Conservation (phyloP, 1,140 invertebrate species). For the Drosophila auraria region DNA sequence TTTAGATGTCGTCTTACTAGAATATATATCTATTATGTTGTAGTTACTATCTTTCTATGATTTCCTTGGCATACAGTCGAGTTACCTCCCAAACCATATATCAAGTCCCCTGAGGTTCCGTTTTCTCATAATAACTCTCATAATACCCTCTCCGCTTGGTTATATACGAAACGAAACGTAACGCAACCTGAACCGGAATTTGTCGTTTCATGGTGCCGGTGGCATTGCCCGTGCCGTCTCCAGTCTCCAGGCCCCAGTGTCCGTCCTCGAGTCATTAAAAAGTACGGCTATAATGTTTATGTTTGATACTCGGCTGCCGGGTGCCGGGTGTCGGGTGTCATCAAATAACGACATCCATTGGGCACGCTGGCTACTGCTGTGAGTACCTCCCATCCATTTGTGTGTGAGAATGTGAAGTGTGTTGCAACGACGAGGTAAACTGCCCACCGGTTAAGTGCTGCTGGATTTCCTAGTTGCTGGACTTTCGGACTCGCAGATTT, state of each 20-base stretch:
- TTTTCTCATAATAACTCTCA: background rate
- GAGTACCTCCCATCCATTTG: background rate
- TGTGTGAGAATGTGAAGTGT: constrained; percentile 12
- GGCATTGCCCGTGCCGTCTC: constrained; percentile 1
- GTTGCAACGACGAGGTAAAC: constrained; percentile 28
- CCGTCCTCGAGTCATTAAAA: constrained; percentile 34
- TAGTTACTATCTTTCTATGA: too few relatives aligned
- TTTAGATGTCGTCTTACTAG: too few relatives aligned
- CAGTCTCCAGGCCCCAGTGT: background rate
- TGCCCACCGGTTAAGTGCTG: constrained; percentile 11
- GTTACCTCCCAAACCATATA: too few relatives aligned
- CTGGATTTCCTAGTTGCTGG: constrained; percentile 56
- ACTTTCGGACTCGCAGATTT: constrained; percentile 45
- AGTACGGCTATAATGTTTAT: constrained; percentile 32
- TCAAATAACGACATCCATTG: constrained; percentile 37
- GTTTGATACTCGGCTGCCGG: constrained; percentile 21
- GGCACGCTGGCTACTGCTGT: constrained; percentile 2
- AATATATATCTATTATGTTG: too few relatives aligned
- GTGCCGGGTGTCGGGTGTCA: constrained; percentile 40
- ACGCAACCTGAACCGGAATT: constrained; percentile 29
- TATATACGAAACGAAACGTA: constrained; percentile 8
- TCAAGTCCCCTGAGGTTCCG: background rate
- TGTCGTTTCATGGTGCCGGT: constrained; percentile 5
- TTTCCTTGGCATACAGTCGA: background rate
- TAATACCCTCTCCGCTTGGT: background rate